Base-by-base conservation (phyloP, 1,140 invertebrate species). In the Eumaeus atala region DNA sequence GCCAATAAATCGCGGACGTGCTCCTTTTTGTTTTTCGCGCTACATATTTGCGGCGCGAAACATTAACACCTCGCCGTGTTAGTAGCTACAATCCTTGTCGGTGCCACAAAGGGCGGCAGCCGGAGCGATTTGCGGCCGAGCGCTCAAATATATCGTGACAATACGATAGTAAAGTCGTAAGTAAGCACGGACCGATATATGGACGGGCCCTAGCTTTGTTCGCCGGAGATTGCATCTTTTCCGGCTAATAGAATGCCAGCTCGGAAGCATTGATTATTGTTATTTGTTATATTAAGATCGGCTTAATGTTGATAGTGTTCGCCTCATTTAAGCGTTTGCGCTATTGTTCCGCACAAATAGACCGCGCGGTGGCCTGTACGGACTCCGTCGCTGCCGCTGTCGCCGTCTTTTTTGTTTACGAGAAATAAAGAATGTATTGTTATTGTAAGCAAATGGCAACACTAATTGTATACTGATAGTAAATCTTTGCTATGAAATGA, bases 41-140 rank as follows among this genome's bases (percentile, higher is more conserved):
- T 81, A 81, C 79, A 83, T 81, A 82, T 82, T 79, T 79, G 81
- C 64, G 67, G 64, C 59, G 51, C 38, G 59, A 66, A 77, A 78
- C 77, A 69, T 70, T 72, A 81, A 81, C 81, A 82, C 78, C 72
- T 77, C 21, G 58, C 60, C 69, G 65, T 61, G 64, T 62, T 67
- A 62, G 69, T 58, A 55, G 47, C 56, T 75, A 83, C 80, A 81
- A 81, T 76, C 57, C 60, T 61, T 69, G 77, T 72, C 74, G 78
- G 70, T 66, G 67, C 59, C 61, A 79, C 76, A 80, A 83, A 83
- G 68, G 75, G 71, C 53, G 51, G 49, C 51, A 60, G 48, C 60
- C 51, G 56, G 61, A 62, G 64, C 71, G 77, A 78, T 81, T 84
- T 81, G 76, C 80, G 70, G 61, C 48, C 56, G 63, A 61, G 62